Evolutionary conservation across 1,140 invertebrate species (phyloP), one percentile per base, ranked within the genome.

Genomic region (Drosophila bifasciata): DNA sequence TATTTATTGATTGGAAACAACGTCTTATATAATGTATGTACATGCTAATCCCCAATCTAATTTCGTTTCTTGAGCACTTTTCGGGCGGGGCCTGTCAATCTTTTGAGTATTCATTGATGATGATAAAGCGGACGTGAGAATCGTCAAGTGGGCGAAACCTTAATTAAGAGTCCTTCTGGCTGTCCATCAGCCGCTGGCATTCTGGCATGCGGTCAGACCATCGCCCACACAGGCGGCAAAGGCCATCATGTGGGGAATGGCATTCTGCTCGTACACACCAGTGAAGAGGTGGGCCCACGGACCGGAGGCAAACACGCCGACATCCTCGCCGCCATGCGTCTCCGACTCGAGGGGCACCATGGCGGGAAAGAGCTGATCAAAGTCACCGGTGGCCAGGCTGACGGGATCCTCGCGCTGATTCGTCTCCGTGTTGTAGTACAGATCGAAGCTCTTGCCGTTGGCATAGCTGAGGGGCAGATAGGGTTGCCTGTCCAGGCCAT

Each of bases 191-290:
- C 23, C 16, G 15, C 13, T 16, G 1, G 15, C 9, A 13, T 15
- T 48, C 50, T 90, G 63, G 48, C 89, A 91, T 0, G 81, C 80
- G 15, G 79, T 91, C 7, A 76, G 49, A 1, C 89, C 91, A n/a
- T 91, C 79, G 11, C 93, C 93, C 2, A 94, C 91, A 55, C 94
- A 95, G 0, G 93, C 92, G 1, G 95, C 94, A 77, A 94, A 95
- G 1, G 94, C 95, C 74, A 97, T 94, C 15, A 95, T 94, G 81
- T 96, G 95, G n/a, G 95, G 94, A 36, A 97, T 94, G 78, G 96
- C 94, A 81, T 94, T 95, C 90, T 97, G 96, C 68, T 97, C 96
- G 78, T 96, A 95, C 8, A 95, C 94, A 7, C 95, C 95, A 25
- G 94, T 93, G 63, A 97, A 94, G 11, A 97, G 91, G 85, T 97